Conservation (phyloP, 2,797 vertebrate species). For the Percopsis omiscomaycus region DNA sequence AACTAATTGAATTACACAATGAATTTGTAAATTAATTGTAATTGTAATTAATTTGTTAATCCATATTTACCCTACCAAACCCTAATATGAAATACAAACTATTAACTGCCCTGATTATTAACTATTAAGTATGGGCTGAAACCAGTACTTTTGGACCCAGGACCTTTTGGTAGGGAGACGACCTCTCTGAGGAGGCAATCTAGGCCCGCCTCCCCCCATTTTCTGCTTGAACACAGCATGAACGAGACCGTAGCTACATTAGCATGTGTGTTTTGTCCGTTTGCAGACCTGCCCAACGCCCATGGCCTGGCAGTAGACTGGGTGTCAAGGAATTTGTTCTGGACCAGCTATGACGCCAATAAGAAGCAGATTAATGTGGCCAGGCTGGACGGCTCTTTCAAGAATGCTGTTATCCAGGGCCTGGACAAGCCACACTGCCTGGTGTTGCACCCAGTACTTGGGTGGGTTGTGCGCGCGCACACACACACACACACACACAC, state of each 20-base stretch:
- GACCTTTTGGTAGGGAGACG: neutral
- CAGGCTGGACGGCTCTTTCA: constrained; percentile 94
- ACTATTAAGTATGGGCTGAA: no score
- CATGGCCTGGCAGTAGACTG: constrained; percentile 95
- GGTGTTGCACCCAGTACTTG: constrained; percentile 88
- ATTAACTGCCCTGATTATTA: no score
- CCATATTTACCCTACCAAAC: no score
- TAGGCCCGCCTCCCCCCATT: neutral
- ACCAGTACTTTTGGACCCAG: no score
- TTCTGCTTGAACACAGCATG: neutral
- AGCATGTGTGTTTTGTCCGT: constrained; percentile 10
- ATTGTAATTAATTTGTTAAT: no score
- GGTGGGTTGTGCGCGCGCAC: constrained; percentile 73
- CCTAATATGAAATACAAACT: no score
- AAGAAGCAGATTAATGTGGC: constrained; percentile 98
- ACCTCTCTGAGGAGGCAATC: no score
- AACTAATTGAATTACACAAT: no score
- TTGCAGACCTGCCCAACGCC: constrained; percentile 90
- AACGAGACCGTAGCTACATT: neutral
- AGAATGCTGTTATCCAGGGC: constrained; percentile 94
- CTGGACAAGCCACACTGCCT: constrained; percentile 94
- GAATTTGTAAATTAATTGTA: no score
- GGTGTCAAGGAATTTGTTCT: constrained; percentile 97
- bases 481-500: constrained; percentile 13
- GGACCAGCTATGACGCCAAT: constrained; percentile 95